Evolutionary conservation across 2,888 invertebrate genomes (phyloP), one percentile per base, ranked within the genome.

Genomic region (Corythucha ciliata): DNA sequence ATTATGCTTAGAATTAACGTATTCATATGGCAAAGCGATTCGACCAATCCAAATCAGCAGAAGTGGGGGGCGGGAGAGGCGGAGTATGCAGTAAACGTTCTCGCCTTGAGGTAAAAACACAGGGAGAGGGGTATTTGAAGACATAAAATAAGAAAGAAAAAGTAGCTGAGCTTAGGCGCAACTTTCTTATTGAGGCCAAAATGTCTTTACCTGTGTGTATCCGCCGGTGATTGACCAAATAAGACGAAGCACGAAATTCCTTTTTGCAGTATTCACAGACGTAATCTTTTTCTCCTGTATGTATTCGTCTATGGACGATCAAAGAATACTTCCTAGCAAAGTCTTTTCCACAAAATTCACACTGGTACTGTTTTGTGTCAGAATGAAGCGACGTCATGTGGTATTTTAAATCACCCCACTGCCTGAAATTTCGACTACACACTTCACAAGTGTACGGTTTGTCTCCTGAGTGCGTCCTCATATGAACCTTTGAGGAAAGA

Each of bases 401-500:
- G 66, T 89, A 88, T 63, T 86, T 87, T 44, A 90, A 74, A 66
- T 90, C 90, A 52, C 88, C 87, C 84, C 87, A 87, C 66, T 89
- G 89, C 0, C 89, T 74, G 69, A 90, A 90, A 62, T 80, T 76
- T 2, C 80, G 75, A 1, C 81, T 82, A 65, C 90, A 90, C 58
- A 76, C 75, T 33, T 82, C 79, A 64, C 90, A 91, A 62, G 81
- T 79, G 69, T 83, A 88, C 0, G 90, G 90, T 58, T 84, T 83
- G 62, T 82, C 83, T n/a, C 83, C 87, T 58, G 82, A 83, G 69
- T 91, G 90, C 18, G 85, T 73, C 20, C 87, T 74, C 62, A 78
- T 75, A 68, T 91, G 90, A 2, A 85, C 77, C 79, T 81, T 58
- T 2, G 61, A 59, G 44, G 54, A 54, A 42, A 36, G 56, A 37